Evolutionary conservation across 2,888 invertebrate species (phyloP).

Genomic region (Scaptomyza tumidula): DNA sequence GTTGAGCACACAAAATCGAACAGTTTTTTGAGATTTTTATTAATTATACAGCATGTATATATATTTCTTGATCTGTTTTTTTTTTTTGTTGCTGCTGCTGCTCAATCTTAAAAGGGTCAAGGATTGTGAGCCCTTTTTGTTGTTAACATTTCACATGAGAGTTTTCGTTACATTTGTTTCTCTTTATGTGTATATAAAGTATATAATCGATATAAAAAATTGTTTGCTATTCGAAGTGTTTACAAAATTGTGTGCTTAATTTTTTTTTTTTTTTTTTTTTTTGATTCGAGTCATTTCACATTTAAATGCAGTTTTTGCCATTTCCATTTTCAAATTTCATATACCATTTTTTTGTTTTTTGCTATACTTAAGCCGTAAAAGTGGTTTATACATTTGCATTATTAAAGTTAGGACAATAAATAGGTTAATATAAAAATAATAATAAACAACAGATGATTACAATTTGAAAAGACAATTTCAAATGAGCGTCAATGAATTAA

Average conservation of each 20-base stretch:
- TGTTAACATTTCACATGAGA: slow-evolving; percentile 71
- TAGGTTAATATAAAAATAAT: slow-evolving; percentile 75
- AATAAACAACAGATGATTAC: slow-evolving; percentile 76
- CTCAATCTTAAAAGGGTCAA: slow-evolving; percentile 23
- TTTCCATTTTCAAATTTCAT: slow-evolving; percentile 61
- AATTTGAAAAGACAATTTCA: slow-evolving; percentile 62
- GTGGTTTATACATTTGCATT: slow-evolving; percentile 73
- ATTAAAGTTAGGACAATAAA: slow-evolving; percentile 79
- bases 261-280: slow-evolving; percentile 40
- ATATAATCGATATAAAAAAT: slow-evolving; percentile 70
- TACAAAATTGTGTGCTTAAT: slow-evolving; percentile 60
- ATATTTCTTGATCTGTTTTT: slow-evolving; percentile 65
- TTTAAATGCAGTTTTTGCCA: slow-evolving; percentile 71
- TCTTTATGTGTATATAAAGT: slow-evolving; percentile 50
- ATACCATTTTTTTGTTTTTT: slow-evolving; percentile 44
- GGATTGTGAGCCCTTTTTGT: slow-evolving; percentile 26
- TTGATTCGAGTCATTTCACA: slow-evolving; percentile 75
- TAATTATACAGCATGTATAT: slow-evolving; percentile 58
- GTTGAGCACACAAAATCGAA: slow-evolving; percentile 61
- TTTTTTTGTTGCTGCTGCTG: slow-evolving; percentile 28
- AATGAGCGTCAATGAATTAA: slow-evolving; percentile 44
- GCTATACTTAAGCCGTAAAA: slow-evolving; percentile 73
- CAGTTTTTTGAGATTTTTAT: slow-evolving; percentile 60
- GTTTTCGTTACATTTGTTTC: slow-evolving; percentile 60
- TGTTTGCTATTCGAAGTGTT: slow-evolving; percentile 46